Conservation (phyloP, 2,888 invertebrate species). For the Acleris literana region DNA sequence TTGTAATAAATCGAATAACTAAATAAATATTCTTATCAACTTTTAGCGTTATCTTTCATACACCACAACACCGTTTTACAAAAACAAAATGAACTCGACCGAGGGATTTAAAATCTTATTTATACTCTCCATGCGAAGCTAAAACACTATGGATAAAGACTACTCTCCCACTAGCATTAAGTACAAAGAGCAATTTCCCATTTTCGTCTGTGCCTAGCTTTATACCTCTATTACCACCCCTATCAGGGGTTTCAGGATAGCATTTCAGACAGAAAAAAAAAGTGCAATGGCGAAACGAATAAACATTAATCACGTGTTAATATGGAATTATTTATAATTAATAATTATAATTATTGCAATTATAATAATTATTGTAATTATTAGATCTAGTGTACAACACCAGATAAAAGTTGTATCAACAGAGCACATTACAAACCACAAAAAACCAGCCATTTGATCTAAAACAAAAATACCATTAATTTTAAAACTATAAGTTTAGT, state of each 20-base stretch:
- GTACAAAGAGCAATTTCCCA: slow-evolving; percentile 64
- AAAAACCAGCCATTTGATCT: too few relatives aligned
- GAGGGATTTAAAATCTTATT: slow-evolving; percentile 19
- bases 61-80: not conserved
- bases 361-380: too few relatives aligned
- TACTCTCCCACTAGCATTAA: slow-evolving; percentile 55
- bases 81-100: not conserved
- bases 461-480: too few relatives aligned
- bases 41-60: not conserved
- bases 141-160: slow-evolving; percentile 24
- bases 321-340: too few relatives aligned
- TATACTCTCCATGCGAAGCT: slow-evolving; percentile 10
- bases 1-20: too few relatives aligned
- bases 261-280: too few relatives aligned
- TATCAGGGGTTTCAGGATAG: slow-evolving; percentile 44
- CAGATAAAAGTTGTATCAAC: too few relatives aligned
- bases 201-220: slow-evolving; percentile 62
- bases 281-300: not conserved
- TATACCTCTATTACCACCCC: slow-evolving; percentile 51
- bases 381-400: too few relatives aligned
- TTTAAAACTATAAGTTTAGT: too few relatives aligned
- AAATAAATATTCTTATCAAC: too few relatives aligned
- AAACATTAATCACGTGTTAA: not conserved
- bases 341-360: too few relatives aligned
- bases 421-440: too few relatives aligned